A percentile compares a stretch with the other conserved stretches of the same genome.
Evolutionary conservation across 2,113 vertebrate species (phyloP).

Genomic region (Bufo gargarizans): DNA sequence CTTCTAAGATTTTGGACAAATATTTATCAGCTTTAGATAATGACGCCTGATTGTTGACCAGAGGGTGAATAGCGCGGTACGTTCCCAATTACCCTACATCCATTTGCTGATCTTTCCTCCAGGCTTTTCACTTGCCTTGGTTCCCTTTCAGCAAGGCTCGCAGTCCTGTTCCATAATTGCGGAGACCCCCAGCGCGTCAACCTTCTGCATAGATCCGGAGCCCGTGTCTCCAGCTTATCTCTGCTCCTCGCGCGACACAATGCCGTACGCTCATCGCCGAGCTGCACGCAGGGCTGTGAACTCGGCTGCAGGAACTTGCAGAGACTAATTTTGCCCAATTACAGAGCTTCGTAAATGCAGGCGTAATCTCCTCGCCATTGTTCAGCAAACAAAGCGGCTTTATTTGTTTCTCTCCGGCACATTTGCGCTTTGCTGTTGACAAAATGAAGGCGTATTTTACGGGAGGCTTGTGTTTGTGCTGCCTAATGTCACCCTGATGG

Average conservation of each 20-base stretch:
- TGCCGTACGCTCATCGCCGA: background rate
- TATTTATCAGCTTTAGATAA: background rate
- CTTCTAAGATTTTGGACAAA: background rate
- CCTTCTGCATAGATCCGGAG: background rate
- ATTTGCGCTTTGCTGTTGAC: background rate
- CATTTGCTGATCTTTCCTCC: background rate
- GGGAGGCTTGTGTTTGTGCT: background rate
- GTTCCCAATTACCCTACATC: background rate
- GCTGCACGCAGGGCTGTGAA: slow-evolving; percentile 6
- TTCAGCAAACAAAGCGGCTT: slow-evolving; percentile 26
- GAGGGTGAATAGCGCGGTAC: background rate
- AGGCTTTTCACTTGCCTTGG: background rate
- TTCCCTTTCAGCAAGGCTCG: background rate
- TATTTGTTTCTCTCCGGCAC: slow-evolving; percentile 28
- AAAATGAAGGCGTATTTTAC: background rate
- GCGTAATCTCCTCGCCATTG: slow-evolving; percentile 10
- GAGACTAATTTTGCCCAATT: slow-evolving; percentile 42
- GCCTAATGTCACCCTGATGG: background rate
- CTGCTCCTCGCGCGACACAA: background rate
- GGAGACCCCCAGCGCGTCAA: background rate
- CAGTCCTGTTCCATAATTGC: background rate
- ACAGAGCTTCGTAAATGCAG: background rate
- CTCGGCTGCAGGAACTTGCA: background rate
- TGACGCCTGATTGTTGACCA: background rate
- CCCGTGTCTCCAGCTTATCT: background rate